Evolutionary conservation across 2,888 invertebrate genomes (phyloP).

Genomic region (Stegana nigrithorax): DNA sequence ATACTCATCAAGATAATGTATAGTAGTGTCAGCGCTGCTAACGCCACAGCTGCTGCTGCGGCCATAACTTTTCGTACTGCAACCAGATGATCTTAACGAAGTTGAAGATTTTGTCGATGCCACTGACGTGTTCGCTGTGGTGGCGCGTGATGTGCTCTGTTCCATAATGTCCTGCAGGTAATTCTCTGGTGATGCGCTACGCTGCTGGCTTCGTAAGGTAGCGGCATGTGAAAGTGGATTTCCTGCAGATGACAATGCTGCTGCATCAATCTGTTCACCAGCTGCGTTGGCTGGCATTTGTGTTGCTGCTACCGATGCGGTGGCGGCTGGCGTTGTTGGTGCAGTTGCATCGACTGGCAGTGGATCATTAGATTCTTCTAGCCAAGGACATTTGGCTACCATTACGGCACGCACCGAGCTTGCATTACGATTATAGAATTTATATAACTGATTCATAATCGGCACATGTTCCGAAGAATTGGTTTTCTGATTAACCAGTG

Average conservation of each 20-base stretch:
- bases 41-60: slow-evolving; percentile 17
- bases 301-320: neutral
- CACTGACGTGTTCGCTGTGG: slow-evolving; percentile 22
- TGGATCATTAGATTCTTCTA: slow-evolving; percentile 63
- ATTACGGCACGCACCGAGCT: slow-evolving; percentile 82
- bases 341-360: slow-evolving; percentile 26
- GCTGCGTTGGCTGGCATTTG: neutral
- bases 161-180: slow-evolving; percentile 48
- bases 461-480: slow-evolving; percentile 80
- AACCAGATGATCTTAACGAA: neutral
- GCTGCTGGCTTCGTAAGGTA: slow-evolving; percentile 40
- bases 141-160: slow-evolving; percentile 20
- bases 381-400: slow-evolving; percentile 77
- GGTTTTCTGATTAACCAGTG: slow-evolving; percentile 84
- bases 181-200: slow-evolving; percentile 44
- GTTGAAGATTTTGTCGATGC: neutral
- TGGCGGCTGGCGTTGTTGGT: neutral
- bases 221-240: slow-evolving; percentile 63
- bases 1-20: slow-evolving; percentile 75
- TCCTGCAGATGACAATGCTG: slow-evolving; percentile 45
- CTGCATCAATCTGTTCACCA: slow-evolving; percentile 20
- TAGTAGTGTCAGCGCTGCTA: slow-evolving; percentile 60
- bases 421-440: slow-evolving; percentile 84
- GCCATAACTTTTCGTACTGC: too few relatives aligned
- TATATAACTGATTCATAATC: slow-evolving; percentile 78